Evolutionary conservation across 2,888 invertebrate genomes (phyloP).

Genomic region (Prosopocoilus inquinatus): DNA sequence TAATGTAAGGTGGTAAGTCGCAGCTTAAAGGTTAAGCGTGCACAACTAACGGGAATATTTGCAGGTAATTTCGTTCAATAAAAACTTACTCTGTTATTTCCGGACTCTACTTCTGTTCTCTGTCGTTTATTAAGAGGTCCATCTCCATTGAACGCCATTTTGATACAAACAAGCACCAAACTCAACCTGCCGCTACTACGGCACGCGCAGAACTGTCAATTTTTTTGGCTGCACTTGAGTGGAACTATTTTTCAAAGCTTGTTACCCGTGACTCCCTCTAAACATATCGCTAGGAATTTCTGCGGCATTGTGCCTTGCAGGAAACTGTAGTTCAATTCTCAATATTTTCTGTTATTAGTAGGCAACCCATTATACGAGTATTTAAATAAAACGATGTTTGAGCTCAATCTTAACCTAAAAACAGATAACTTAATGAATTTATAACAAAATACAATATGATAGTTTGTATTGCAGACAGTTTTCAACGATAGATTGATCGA

Average conservation of each 20-base stretch:
- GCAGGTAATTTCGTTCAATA: neutral
- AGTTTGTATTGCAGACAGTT: no score
- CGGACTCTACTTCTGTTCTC: slow-evolving; percentile 50
- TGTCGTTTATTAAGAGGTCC: slow-evolving; percentile 54
- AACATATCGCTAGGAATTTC: neutral
- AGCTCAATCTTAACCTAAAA: no score
- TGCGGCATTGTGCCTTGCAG: no score
- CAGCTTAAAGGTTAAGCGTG: neutral
- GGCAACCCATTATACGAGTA: no score
- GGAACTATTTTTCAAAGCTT: slow-evolving; percentile 1
- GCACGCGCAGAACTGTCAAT: slow-evolving; percentile 49
- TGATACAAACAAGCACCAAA: slow-evolving; percentile 56
- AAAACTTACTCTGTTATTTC: slow-evolving; percentile 50
- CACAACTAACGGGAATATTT: neutral
- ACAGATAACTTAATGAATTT: no score
- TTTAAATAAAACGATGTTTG: no score
- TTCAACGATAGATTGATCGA: no score
- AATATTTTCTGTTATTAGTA: no score
- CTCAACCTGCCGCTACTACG: slow-evolving; percentile 40
- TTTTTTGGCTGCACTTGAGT: slow-evolving; percentile 21
- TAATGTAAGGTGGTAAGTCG: no score
- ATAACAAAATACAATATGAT: no score
- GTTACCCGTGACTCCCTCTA: neutral
- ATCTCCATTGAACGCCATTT: slow-evolving; percentile 72
- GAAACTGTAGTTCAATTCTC: no score